Conservation (phyloP, 2,888 invertebrate species). For the Erannis defoliaria region DNA sequence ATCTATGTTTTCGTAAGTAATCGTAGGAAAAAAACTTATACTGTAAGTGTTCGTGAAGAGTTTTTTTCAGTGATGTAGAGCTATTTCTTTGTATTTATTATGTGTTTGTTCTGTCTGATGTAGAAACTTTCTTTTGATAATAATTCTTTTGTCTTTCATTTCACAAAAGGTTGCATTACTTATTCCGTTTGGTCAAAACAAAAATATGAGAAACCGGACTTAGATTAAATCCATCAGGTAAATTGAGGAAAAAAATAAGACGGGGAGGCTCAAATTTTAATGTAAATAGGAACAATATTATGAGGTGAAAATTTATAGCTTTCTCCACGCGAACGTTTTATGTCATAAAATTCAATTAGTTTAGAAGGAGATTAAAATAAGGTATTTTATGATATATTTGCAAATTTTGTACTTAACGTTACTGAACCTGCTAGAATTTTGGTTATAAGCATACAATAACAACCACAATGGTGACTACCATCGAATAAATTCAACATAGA, state of each 20-base stretch:
- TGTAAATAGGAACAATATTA: conserved; percentile 13
- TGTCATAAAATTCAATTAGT: conserved; percentile 32
- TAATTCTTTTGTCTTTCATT: conserved; percentile 22
- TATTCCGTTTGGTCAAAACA: conserved; percentile 29
- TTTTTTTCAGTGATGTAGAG: conserved; percentile 15
- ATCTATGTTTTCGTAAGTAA: conserved; percentile 31
- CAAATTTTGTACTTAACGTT: background rate
- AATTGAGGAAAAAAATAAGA: conserved; percentile 24
- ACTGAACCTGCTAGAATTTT: background rate
- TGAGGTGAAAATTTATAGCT: conserved; percentile 15
- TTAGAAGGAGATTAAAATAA: conserved; percentile 17
- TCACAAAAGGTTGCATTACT: conserved; percentile 20
- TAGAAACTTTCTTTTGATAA: conserved; percentile 8
- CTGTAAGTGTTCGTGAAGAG: background rate
- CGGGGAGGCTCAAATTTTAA: conserved; percentile 21
- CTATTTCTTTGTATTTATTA: conserved; percentile 12
- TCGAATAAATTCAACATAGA: too few relatives aligned
- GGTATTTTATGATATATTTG: background rate
- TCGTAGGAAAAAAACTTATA: background rate
- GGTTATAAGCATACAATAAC: too few relatives aligned
- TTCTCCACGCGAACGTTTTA: conserved; percentile 14
- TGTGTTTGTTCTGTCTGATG: conserved; percentile 12
- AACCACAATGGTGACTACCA: too few relatives aligned
- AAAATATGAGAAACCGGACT: conserved; percentile 18
- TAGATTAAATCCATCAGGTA: conserved; percentile 26